Base-by-base conservation (phyloP, 2,888 invertebrate genomes). In the Synanthedon formicaeformis region DNA sequence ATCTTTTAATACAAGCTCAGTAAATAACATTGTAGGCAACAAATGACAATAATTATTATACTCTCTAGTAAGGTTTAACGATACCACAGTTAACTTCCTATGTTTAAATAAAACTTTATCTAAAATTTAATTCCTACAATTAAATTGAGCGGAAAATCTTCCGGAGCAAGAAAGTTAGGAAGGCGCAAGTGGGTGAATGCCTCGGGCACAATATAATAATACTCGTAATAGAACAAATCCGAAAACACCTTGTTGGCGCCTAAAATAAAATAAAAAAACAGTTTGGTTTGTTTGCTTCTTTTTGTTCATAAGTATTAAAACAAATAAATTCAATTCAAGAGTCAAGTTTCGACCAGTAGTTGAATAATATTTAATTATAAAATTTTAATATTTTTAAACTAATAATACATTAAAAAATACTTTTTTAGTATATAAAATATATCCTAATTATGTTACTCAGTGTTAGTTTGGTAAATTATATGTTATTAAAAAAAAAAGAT, bases 141-240 rank as follows among this genome's bases (percentile, higher is more conserved):
- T 73, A 73, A 78, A 80, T 78, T 75, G 78, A 72, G 75, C 64
- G 67, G 75, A 75, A 81, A 79, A 78, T 77, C 70, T 76, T 60
- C 60, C 60, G 71, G 73, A 75, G 73, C 73, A 71, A 71, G 73
- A 76, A 80, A 80, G 73, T 78, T 75, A 66, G 64, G 67, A 67
- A 73, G 73, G 73, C 69, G 71, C 60, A 67, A 71, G 69, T 71
- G 69, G 67, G 65, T 67, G 73, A 76, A 66, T 70, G 78, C 75
- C 75, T 63, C 59, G 70, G 72, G 78, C 75, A 63, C 66, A 75
- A 75, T 77, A 76, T 76, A 74, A 78, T 77, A 78, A 77, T 79
- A 58, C 65, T 41, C 69, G 65, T 67, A 70, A 65, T 75, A 73
- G 71, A 79, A 78, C 75, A 75, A 80, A 76, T 69, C 71, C 72